Percentiles rank a stretch among this genome's conserved stretches.
phyloP scores from a whole-genome alignment of 2,113 vertebrate species.

The Loxodonta africana region DNA sequence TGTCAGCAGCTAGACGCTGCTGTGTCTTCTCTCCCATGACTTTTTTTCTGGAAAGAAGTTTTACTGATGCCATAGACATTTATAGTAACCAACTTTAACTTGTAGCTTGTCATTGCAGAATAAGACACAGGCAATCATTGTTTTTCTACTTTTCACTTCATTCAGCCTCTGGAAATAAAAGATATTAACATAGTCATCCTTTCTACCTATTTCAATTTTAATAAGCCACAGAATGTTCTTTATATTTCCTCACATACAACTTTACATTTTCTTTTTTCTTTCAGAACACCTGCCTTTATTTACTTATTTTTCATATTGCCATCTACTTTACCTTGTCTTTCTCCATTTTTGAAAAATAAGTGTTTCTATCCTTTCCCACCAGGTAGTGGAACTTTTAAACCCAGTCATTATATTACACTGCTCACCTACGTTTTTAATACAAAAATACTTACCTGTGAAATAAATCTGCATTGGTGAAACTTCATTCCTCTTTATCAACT shows the following conservation, averaged over 20 bases:
- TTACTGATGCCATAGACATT: background rate
- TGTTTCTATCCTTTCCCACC: background rate
- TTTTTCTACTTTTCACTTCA: slow-evolving; percentile 35
- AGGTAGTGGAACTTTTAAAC: slow-evolving; percentile 24
- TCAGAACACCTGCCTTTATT: background rate
- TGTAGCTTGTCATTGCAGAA: background rate
- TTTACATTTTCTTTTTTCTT: background rate
- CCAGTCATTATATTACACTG: background rate
- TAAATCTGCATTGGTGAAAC: slow-evolving; percentile 46
- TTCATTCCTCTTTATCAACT: slow-evolving; percentile 25
- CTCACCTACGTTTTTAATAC: background rate
- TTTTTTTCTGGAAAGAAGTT: background rate
- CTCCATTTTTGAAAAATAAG: slow-evolving; percentile 35
- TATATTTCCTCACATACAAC: background rate
- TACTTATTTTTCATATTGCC: background rate
- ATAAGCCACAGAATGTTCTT: background rate
- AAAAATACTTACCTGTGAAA: slow-evolving; percentile 57
- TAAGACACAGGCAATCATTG: background rate
- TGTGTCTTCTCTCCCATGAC: background rate
- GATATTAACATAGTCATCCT: background rate
- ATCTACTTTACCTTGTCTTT: background rate
- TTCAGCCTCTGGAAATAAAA: slow-evolving; percentile 34
- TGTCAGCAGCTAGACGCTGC: background rate
- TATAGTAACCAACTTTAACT: background rate
- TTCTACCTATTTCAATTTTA: slow-evolving; percentile 23